Percentiles rank a stretch among this genome's conserved stretches.
phyloP scores from a whole-genome alignment of 2,888 invertebrate genomes.

The Monoplex corrugatus region DNA sequence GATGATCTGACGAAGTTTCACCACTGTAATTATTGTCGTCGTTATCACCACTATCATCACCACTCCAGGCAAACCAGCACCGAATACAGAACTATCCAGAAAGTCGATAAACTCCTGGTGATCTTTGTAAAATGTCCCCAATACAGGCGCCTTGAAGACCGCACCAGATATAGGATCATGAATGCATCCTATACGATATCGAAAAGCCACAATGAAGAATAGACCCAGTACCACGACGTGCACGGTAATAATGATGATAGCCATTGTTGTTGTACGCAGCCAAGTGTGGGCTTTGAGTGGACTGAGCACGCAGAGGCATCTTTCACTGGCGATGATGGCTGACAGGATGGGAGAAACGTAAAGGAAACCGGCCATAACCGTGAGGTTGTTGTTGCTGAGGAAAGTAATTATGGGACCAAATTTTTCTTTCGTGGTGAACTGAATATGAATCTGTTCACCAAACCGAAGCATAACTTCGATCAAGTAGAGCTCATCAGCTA shows the following conservation, averaged over 20 bases:
- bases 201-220: not conserved
- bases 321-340: slow-evolving; percentile 6
- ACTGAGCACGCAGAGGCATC: slow-evolving; percentile 7
- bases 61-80: not conserved
- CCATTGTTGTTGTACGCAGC: not conserved
- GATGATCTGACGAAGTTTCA: not conserved
- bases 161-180: not conserved
- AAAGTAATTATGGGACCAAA: not conserved
- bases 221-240: not conserved
- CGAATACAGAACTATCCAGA: not conserved
- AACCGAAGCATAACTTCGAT: not conserved
- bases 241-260: not conserved
- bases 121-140: not conserved
- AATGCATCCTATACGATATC: not conserved
- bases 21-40: not conserved
- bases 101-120: not conserved
- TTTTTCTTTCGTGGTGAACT: slow-evolving; percentile 18
- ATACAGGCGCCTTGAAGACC: not conserved
- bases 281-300: not conserved
- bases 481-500: not conserved
- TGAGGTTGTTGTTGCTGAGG: not conserved
- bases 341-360: not conserved
- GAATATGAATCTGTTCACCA: not conserved
- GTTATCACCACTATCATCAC: not conserved
- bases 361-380: not conserved